Evolutionary conservation across 2,113 vertebrate species (phyloP), one percentile per base, ranked within the genome.

Genomic region (Brachyhypopomus occidentalis): DNA sequence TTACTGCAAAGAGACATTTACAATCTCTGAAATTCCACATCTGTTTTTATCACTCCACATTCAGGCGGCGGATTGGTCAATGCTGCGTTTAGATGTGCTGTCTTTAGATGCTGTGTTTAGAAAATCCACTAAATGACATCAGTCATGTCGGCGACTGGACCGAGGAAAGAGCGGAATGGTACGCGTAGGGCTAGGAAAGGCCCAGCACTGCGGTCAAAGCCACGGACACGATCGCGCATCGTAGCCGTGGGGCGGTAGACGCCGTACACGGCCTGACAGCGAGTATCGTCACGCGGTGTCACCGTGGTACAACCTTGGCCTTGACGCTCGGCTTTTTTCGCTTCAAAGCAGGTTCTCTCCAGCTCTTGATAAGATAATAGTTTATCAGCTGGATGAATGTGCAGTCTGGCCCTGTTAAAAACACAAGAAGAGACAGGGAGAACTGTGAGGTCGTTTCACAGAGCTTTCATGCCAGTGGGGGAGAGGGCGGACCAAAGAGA

Each of bases 121-220:
- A 71, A 77, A 78, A 88, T 85, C 4, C 63, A 81, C 66, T 11
- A 2, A 58, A 1, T 84, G 84, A 83, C 73, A 41, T 91, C 86
- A 88, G 41, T n/a, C 23, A 0, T 5, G 63, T 77, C 30, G 86
- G 87, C 64, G 83, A 89, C 87, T 80, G 30, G 45, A 52, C 52
- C 22, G 69, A 72, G 25, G 71, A 12, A 86, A 85, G 59, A 56
- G 60, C 27, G 5, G 67, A 66, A 62, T 59, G n/a, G 34, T 56
- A 23, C 69, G 63, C 55, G 25, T 3, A 59, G 71, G 63, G 82
- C 48, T 34, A 5, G 52, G 55, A 69, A 45, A 41, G 62, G 25
- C 60, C 23, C 22, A 34, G 81, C 4, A n/a, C 25, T 58, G 55
- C 62, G 30, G 45, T 77, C 30, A 77, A 48, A 77, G 19, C 20